Evolutionary conservation across 2,113 vertebrate species (phyloP), one percentile per base, ranked within the genome.

Genomic region (Casuarius casuarius): DNA sequence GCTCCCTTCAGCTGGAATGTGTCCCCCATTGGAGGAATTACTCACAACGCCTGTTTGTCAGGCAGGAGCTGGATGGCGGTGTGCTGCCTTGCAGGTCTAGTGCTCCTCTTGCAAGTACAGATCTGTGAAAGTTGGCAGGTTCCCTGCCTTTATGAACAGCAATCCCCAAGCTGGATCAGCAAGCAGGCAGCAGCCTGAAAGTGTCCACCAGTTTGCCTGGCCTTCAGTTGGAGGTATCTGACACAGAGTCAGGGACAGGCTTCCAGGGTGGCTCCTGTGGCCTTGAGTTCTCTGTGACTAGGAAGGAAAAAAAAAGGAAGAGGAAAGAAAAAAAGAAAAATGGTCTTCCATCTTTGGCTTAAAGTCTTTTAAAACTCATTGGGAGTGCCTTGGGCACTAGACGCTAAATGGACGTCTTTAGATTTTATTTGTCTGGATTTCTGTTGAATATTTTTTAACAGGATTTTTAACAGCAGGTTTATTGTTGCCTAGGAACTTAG

Each of bases 81-180:
- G 46, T 94, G 80, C 96, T 97, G 96, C 96, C 95, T 95, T 2
- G 8, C 80, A 91, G 87, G 73, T 68, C 89, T 90, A 46, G 58
- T 1, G 6, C 81, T 94, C 70, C 71, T 87, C 31, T 38, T 92
- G 84, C 95, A 97, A 97, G 96, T 93, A 92, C 12, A 28, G 95
- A 96, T 97, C 91, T 97, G 97, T 5, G 52, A 76, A 54, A 87
- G 29, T 80, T 97, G 97, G 96, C 96, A 56, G 5, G 5, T 44
- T 94, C 26, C 33, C 58, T 51, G 76, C 46, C 3, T 19, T 21
- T 70, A 49, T 5, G 2, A 97, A 91, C 8, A 31, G 81, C 46
- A 48, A 9, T 81, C 75, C 87, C 28, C 59, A 77, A 46, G 42
- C 11, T 88, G 56, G 58, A 58, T 49, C 94, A 83, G 59, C 49